Base-by-base conservation (phyloP, 2,888 invertebrate genomes). In the Aphelenchoides bicaudatus region DNA sequence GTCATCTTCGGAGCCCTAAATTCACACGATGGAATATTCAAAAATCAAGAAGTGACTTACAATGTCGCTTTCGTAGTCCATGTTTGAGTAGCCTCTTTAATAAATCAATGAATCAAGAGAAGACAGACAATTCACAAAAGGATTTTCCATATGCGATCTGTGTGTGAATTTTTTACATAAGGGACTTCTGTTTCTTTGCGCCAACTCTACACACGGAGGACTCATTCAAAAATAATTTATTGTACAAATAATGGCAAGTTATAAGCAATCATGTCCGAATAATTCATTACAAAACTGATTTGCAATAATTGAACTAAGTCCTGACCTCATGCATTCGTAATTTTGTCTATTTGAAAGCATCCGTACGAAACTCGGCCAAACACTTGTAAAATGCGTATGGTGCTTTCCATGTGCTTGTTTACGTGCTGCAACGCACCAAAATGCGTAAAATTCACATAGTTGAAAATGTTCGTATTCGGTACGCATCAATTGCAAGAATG, bases 401-500 rank as follows among this genome's bases (percentile, higher is more conserved):
- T 8, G 8, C 23, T 43, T 21, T 8, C 10, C 21, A 10, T 19
- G 43, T 5, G 4, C 13, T 16, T 23, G 4, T n/a, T 48, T n/a
- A 31, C 31, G n/a, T 10, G 63, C 67, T 13, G 58, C 69, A 23
- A 59, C 47, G 38, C 67, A 67, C 67, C 67, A 67, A 55, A 67
- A 67, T 3, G 67, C 56, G 52, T 67, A 70, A 29, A 67, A 66
- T 46, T 67, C 67, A 30, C 67, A 67, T 8, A 67, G 54, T 19
- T 70, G 66, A 30, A 67, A 67, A 5, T 66, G 59, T 30, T 67
- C 67, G 29, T 57, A 62, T 43, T 67, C 47, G 10, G 66, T 55
- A 21, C 70, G 48, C 49, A 67, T 56, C 13, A 69, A 34, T 28
- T 61, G 39, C 4, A 67, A 30, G 51, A 67, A 67, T 6, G 39